phyloP scores from a whole-genome alignment of 2,797 vertebrate species.

The Acomys russatus region DNA sequence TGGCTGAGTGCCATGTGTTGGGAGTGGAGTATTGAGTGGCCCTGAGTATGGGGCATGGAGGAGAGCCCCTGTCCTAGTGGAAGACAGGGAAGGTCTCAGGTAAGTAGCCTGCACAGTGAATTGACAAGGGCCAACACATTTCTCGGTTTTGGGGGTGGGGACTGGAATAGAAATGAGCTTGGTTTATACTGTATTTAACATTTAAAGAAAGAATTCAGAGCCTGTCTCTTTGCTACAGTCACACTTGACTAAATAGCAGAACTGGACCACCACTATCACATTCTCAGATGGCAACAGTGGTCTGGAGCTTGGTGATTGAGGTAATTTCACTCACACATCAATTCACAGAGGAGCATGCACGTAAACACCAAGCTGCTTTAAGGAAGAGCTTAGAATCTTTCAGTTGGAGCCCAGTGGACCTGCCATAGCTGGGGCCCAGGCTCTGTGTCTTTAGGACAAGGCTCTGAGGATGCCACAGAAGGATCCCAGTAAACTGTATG shows the following conservation, averaged over 20 bases:
- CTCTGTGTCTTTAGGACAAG: not conserved
- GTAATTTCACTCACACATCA: not conserved
- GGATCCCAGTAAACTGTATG: fast-evolving
- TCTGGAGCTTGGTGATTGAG: not conserved
- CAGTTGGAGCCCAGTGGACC: not conserved
- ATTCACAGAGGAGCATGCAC: fast-evolving
- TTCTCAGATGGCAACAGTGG: not conserved
- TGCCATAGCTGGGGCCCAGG: not conserved
- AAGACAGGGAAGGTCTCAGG: not conserved
- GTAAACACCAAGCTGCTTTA: no score
- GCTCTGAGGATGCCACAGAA: not conserved
- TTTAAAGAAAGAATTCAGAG: not conserved
- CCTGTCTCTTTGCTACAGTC: not conserved
- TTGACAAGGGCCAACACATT: not conserved
- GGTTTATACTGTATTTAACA: not conserved
- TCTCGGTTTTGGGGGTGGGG: not conserved
- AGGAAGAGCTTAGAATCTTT: no score
- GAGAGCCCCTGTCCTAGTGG: not conserved
- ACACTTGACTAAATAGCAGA: not conserved
- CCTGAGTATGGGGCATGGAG: not conserved
- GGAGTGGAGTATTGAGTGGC: not conserved
- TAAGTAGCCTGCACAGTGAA: not conserved
- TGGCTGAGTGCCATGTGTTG: no score
- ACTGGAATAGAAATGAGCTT: fast-evolving
- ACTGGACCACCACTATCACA: not conserved